These are phyloP conservation scores for Naso thynnoides DNA, from an alignment of 2,797 vertebrate genomes.

Conservation along the genomic window DNA sequence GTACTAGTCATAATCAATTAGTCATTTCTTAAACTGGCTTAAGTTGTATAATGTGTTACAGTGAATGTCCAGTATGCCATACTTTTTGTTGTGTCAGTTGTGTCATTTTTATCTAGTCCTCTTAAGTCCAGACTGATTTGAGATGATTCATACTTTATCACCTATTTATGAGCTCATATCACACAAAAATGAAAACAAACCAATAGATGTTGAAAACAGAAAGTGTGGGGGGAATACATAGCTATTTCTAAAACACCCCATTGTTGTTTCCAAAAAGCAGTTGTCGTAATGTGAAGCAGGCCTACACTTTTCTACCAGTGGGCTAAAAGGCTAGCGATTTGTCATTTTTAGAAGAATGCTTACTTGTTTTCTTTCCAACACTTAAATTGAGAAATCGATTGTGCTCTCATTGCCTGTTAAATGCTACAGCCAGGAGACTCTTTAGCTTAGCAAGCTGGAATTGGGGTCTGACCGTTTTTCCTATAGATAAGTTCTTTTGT, in stretches of 20 bases:
- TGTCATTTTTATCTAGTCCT: too few relatives aligned
- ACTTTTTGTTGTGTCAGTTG: too few relatives aligned
- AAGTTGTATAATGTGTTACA: not conserved
- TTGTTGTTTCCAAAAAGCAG: not conserved
- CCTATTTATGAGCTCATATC: not conserved
- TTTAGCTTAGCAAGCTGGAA: not conserved
- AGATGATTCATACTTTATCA: too few relatives aligned
- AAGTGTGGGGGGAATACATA: too few relatives aligned
- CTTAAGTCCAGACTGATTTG: too few relatives aligned
- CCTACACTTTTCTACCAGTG: too few relatives aligned
- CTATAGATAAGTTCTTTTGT: not conserved
- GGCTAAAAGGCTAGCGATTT: not conserved
- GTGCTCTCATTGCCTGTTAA: not conserved
- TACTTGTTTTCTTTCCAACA: not conserved
- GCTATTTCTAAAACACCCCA: too few relatives aligned
- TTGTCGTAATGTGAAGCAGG: not conserved
- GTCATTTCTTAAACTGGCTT: not conserved
- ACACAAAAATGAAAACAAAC: not conserved
- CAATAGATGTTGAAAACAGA: not conserved
- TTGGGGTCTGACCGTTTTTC: not conserved
- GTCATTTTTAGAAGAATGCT: not conserved
- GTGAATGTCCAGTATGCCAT: not conserved
- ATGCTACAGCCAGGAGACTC: not conserved
- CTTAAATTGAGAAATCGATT: not conserved
- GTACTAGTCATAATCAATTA: not conserved